Evolutionary conservation across 2,797 vertebrate species (phyloP).

Genomic region (Diceros bicornis): DNA sequence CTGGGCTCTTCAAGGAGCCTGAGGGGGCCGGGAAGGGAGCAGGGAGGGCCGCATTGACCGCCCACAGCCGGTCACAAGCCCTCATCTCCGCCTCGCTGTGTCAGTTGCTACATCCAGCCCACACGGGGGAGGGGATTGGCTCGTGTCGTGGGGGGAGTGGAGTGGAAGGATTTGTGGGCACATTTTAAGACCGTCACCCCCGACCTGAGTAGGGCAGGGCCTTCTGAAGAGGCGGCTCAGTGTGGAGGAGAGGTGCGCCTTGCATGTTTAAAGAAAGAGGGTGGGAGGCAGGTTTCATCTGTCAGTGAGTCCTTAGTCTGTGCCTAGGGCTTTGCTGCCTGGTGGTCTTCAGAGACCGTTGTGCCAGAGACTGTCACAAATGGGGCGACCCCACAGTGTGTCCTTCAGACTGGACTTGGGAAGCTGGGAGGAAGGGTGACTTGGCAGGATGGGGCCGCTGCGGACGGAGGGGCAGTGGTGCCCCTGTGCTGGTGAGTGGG

Average conservation of each 20-base stretch:
- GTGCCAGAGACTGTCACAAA: background rate
- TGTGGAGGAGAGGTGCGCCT: background rate
- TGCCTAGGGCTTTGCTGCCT: background rate
- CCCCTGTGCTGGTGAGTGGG: background rate
- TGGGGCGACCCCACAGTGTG: fast-evolving
- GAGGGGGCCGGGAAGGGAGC: no score
- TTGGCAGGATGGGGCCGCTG: background rate
- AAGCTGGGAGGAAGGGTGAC: background rate
- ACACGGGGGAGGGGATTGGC: no score
- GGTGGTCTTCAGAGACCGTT: fast-evolving
- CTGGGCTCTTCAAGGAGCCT: no score
- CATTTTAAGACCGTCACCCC: background rate
- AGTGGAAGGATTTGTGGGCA: no score
- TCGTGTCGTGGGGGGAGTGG: no score
- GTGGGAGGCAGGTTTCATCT: no score
- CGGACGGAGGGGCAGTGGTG: background rate
- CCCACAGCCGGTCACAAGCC: no score
- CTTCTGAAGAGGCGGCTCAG: background rate
- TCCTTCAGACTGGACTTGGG: background rate
- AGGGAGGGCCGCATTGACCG: no score
- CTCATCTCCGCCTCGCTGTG: no score
- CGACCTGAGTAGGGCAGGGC: background rate
- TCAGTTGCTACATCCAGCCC: no score
- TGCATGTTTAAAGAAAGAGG: background rate
- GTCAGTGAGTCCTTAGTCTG: no score